Evolutionary conservation across 2,113 vertebrate genomes (phyloP), one percentile per base, ranked within the genome.

Genomic region (Orthochromis malagaraziensis): DNA sequence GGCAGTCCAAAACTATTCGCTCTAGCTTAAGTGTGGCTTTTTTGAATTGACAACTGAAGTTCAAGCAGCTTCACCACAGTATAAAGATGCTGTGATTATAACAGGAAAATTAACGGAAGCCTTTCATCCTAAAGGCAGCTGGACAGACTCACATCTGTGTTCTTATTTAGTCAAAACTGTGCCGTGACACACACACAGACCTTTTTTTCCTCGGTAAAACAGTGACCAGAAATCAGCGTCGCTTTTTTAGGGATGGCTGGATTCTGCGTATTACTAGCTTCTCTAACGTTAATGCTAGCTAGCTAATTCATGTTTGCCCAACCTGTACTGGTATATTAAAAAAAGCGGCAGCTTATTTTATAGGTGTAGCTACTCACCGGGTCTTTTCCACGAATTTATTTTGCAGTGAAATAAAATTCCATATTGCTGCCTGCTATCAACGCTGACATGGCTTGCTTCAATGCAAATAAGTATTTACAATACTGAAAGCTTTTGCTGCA

Each of bases 241-340:
- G 16, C 81, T 81, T 4, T 13, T 42, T 45, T 6, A 47, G 35
- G 53, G 51, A 63, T 31, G 26, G 51, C 7, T 49, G 40, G 81
- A 7, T 9, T 58, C 77, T 82, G 49, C 83, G 70, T 31, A 54
- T 82, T 26, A 63, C 65, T 93, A 94, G 93, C 93, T 88, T 79
- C 79, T 81, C 81, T 53, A 54, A 60, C 86, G 68, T 11, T 80
- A 57, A 49, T 87, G 90, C 90, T 93, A 92, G 93, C 92, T 94
- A 89, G 94, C 94, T 94, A 91, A 90, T 85, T 81, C 88, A 83
- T 60, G 83, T 94, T 86, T 87, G 80, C 14, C 57, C 77, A 90
- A 14, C 58, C 16, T 90, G 86, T 81, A 63, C 49, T 87, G 84
- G 19, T 17, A 68, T 24, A 65, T 26, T 19, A 49, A 49, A 75